Conservation (phyloP, 2,888 invertebrate species). For the Aplocera efformata region DNA sequence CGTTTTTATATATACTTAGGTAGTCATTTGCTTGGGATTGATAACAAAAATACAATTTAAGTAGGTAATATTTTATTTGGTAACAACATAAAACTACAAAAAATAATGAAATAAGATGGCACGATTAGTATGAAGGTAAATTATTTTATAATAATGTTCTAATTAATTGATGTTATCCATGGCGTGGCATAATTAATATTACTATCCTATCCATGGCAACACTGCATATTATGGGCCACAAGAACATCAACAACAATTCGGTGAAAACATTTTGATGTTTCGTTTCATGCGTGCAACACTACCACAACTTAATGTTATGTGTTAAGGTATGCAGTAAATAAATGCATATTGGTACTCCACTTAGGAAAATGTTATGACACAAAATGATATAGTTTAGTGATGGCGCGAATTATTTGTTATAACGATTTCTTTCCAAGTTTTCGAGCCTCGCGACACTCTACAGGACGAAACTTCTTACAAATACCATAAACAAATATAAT, state of each 20-base stretch:
- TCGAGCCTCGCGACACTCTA: too few species aligned
- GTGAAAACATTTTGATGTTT: too few species aligned
- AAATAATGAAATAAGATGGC: slow-evolving; percentile 44
- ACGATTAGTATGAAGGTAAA: slow-evolving; percentile 36
- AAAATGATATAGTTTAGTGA: slow-evolving; percentile 8
- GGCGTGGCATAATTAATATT: too few species aligned
- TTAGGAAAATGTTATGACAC: slow-evolving; percentile 24
- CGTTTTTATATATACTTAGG: neutral
- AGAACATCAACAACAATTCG: too few species aligned
- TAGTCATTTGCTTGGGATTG: too few species aligned
- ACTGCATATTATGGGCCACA: too few species aligned
- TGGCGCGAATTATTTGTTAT: neutral
- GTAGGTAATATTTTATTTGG: slow-evolving; percentile 41
- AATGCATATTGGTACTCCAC: slow-evolving; percentile 50
- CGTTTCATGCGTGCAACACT: too few species aligned
- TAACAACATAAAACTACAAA: slow-evolving; percentile 46
- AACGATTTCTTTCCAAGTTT: slow-evolving; percentile 2
- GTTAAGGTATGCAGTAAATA: slow-evolving; percentile 34
- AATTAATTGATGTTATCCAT: slow-evolving; percentile 5
- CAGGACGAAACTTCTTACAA: too few species aligned
- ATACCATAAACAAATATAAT: too few species aligned
- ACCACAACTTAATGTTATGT: too few species aligned
- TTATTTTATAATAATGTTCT: slow-evolving; percentile 8
- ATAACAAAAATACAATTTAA: slow-evolving; percentile 26
- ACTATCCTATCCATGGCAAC: too few species aligned